Base-by-base conservation (phyloP, 2,888 invertebrate species). In the Sericinus montela region DNA sequence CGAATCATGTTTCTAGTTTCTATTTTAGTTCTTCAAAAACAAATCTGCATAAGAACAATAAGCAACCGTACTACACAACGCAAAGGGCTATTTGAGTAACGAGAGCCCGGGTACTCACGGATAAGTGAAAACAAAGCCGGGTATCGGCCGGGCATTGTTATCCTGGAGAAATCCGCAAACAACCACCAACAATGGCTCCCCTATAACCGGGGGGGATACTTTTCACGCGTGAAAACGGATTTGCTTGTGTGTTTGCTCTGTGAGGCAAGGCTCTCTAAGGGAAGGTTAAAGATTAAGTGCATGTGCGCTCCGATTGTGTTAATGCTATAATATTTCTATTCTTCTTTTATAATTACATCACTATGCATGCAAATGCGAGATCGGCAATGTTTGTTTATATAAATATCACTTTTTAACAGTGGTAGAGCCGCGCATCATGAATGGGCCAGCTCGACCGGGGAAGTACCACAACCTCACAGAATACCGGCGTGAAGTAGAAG, bases 81-180 rank as follows among this genome's bases (percentile, higher is more conserved):
- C 46, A 49, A 48, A 61, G 61, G 63, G 60, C 62, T 65, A 67
- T 75, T 70, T 69, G 69, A 75, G 72, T 72, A 77, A 75, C 76
- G 75, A 75, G 62, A 63, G 48, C 52, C 49, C 49, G 45, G 49
- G 52, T 56, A 59, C 58, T 54, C 60, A 67, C 64, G 76, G 78
- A 69, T 78, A 75, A 76, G 75, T 56, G 62, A 57, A 57, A 59
- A 60, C 63, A 60, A 61, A 56, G 56, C 60, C 56, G 69, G 72
- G 57, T 72, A 69, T 71, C 63, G 71, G 63, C 52, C 64, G 59
- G 62, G 65, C 67, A 73, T 76, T 77, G 75, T 77, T 78, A 74
- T 72, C 75, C 69, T 69, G 63, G 60, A 62, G 66, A 52, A 52
- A 55, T 57, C 56, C 58, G 72, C 75, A 71, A 70, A 69, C 75